phyloP scores from a whole-genome alignment of 2,888 invertebrate genomes.

The Steinernema hermaphroditum region DNA sequence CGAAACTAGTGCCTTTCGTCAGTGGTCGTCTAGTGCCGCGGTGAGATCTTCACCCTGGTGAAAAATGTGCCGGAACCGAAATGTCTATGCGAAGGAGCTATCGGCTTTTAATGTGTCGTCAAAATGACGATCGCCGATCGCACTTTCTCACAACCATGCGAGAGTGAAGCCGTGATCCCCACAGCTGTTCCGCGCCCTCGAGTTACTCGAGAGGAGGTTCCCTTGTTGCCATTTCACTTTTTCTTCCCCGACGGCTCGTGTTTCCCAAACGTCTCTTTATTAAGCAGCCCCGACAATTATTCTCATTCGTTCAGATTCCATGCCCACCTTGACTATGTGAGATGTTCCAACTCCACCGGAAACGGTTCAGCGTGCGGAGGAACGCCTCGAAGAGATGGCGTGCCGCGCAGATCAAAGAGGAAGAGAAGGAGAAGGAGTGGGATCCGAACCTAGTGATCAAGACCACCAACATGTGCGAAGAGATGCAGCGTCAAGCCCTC shows the following conservation, averaged over 20 bases:
- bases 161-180: background rate
- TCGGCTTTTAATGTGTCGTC: too few relatives aligned
- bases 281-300: too few relatives aligned
- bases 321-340: background rate
- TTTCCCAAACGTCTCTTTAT: background rate
- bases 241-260: background rate
- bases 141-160: conserved; percentile 18
- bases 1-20: too few relatives aligned
- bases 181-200: conserved; percentile 20
- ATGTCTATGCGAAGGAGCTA: too few relatives aligned
- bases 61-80: too few relatives aligned
- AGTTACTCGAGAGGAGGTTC: conserved; percentile 10
- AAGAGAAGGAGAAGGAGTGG: background rate
- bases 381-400: conserved; percentile 19
- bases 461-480: conserved; percentile 43
- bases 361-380: conserved; percentile 4
- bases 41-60: too few relatives aligned
- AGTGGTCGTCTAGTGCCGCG: too few relatives aligned
- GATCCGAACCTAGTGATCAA: conserved; percentile 35
- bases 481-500: conserved; percentile 46
- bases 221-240: conserved; percentile 7
- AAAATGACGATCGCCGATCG: conserved; percentile 1
- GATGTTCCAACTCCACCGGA: conserved; percentile 22
- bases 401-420: background rate
- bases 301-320: background rate